Evolutionary conservation across 2,113 vertebrate species (phyloP).

Genomic region (Cichladusa arquata): DNA sequence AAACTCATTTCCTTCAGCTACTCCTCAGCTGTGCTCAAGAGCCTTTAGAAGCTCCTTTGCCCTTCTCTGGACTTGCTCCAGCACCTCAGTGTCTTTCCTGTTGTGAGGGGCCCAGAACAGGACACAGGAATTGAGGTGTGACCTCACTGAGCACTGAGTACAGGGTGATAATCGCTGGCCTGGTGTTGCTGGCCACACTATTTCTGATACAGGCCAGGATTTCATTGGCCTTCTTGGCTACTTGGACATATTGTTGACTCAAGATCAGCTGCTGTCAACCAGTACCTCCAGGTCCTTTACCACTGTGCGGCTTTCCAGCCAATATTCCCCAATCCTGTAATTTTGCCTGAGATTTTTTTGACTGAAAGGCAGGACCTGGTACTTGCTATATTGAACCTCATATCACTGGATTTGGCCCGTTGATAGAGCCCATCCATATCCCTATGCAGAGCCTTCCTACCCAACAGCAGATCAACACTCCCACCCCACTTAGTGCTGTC

Average conservation of each 20-base stretch:
- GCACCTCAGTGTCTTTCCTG: neutral
- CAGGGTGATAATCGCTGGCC: fast-evolving
- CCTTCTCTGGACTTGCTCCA: neutral
- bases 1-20: neutral
- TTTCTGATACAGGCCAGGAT: neutral
- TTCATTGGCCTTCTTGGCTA: neutral
- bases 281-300: neutral
- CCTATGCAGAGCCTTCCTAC: neutral
- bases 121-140: neutral
- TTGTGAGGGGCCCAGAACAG: fast-evolving
- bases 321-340: neutral
- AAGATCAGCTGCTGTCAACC: neutral
- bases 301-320: fast-evolving
- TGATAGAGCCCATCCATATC: neutral
- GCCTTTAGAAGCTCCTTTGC: neutral
- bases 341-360: neutral
- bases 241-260: neutral
- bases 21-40: neutral
- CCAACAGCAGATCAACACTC: neutral
- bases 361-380: neutral
- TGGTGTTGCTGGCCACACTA: neutral
- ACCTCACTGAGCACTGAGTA: neutral
- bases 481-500: neutral
- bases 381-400: neutral
- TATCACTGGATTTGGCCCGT: neutral